Percentiles rank a stretch among this genome's conserved stretches.
Evolutionary conservation across 2,113 vertebrate genomes (phyloP).

Genomic region (Budorcas taxicolor): DNA sequence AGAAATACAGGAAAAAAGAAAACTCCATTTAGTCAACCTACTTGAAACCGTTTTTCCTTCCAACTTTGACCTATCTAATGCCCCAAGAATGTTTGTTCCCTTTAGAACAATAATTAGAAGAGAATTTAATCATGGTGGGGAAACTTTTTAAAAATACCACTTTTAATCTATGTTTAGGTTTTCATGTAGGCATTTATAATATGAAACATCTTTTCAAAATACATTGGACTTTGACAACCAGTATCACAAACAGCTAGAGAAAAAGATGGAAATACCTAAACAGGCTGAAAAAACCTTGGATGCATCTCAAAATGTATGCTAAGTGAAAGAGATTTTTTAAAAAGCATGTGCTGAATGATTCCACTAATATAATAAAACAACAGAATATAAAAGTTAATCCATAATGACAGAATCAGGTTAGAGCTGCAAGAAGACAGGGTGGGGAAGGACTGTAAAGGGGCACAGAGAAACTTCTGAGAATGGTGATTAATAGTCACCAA

Average conservation of each 20-base stretch:
- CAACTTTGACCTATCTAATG: not conserved
- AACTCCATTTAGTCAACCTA: not conserved
- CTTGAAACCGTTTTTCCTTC: not conserved
- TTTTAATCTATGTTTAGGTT: not conserved
- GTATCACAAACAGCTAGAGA: not conserved
- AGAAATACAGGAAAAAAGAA: not conserved
- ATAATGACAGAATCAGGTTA: not conserved
- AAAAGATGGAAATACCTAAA: not conserved
- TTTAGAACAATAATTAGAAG: not conserved
- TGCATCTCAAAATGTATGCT: not conserved
- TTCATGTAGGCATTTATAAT: conserved; percentile 22
- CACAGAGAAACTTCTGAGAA: not conserved
- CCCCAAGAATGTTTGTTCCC: not conserved
- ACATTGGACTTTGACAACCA: not conserved
- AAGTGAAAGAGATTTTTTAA: not conserved
- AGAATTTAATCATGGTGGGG: not conserved
- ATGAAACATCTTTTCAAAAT: not conserved
- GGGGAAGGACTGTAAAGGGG: not conserved
- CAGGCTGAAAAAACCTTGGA: not conserved
- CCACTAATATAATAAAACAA: not conserved
- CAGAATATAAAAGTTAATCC: not conserved
- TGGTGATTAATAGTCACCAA: not conserved
- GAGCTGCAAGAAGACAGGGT: not conserved
- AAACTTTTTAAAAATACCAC: not conserved
- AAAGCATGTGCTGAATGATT: not conserved